Evolutionary conservation across 2,797 vertebrate genomes (phyloP), one percentile per base, ranked within the genome.

Genomic region (Pagetopsis macropterus): DNA sequence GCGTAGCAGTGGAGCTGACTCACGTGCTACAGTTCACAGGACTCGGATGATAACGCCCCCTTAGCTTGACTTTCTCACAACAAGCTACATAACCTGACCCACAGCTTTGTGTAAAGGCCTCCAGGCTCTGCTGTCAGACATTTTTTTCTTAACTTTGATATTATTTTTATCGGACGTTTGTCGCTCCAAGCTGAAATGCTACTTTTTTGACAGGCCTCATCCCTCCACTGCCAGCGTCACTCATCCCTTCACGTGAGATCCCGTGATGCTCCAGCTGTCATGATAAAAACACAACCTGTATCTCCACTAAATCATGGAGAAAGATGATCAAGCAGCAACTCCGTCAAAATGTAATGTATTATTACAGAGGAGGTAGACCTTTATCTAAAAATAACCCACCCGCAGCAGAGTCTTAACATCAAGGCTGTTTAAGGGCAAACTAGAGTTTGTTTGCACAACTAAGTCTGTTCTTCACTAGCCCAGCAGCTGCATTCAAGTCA

Each of bases 351-450:
- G 43, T 81, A 56, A 90, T 90, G 83, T 80, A 76, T 87, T 90
- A 88, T 85, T 87, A 84, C 87, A 59, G 82, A 87, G 87, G 78
- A 83, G 67, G 64, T 49, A 49, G 83, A 83, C 79, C 82, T 89
- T 84, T 63, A 83, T 83, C 86, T 89, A 87, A 87, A 89, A 91
- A 90, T 90, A 89, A 66, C 76, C 1, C 52, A 1, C 17, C 48
- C 8, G 40, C 68, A 33, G 81, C 78, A 59, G 75, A 17, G 21
- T 74, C 59, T 61, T 55, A 49, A 78, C 75, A 64, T 83, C 68
- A 4, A 59, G 80, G 67, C 72, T 52, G 73, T 68, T 79, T 68
- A 65, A 84, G 79, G 72, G 65, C 71, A 70, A 2, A 16, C 54
- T 27, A 16, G 19, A 61, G 64, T 72, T 72, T 52, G 64, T 70